phyloP scores from a whole-genome alignment of 2,113 vertebrate genomes.

The Myotis brandtii region DNA sequence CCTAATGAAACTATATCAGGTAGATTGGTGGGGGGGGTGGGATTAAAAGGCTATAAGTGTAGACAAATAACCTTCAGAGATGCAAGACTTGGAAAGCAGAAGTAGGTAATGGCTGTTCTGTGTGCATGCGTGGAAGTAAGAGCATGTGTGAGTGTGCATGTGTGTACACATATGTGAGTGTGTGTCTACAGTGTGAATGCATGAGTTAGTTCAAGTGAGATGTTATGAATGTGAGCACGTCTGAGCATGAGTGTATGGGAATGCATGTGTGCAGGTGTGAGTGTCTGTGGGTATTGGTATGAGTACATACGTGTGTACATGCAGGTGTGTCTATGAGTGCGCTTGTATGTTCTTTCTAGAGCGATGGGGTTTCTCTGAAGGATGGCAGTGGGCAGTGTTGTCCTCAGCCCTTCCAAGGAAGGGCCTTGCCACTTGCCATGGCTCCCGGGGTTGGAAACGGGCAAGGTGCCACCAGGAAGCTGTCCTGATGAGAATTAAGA shows the following conservation, averaged over 20 bases:
- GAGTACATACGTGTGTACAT: accelerated
- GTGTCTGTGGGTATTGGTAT: not conserved
- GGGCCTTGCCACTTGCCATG: accelerated
- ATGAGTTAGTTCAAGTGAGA: not conserved
- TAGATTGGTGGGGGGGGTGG: too few species aligned
- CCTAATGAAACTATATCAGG: not conserved
- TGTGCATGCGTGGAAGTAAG: not conserved
- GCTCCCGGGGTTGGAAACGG: not conserved
- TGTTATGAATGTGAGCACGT: not conserved
- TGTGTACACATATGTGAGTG: too few species aligned
- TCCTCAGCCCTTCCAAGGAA: not conserved
- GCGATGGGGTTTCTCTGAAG: not conserved
- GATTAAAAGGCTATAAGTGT: not conserved
- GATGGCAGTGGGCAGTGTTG: not conserved
- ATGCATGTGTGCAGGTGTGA: too few species aligned
- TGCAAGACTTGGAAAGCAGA: not conserved
- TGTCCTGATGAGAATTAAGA: not conserved
- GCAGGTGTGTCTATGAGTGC: too few species aligned
- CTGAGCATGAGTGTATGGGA: not conserved
- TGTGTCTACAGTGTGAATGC: not conserved
- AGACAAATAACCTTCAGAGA: not conserved
- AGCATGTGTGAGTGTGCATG: not conserved
- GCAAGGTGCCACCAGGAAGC: not conserved
- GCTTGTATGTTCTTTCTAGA: not conserved
- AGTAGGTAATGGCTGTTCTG: accelerated